Evolutionary conservation across 2,888 invertebrate species (phyloP).

Genomic region (Spodoptera littoralis): DNA sequence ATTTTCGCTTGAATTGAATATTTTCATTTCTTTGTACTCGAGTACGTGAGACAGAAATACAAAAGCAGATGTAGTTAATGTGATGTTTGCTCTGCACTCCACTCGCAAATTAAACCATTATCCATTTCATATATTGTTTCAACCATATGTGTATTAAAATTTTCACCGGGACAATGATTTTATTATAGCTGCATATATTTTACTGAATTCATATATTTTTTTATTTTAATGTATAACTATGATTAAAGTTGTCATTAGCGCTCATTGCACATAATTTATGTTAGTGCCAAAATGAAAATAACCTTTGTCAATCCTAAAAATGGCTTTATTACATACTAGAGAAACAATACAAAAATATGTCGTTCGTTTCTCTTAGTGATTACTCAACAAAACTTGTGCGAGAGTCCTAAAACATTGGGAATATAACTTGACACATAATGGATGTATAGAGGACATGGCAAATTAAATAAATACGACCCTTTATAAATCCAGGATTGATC

Average conservation of each 20-base stretch:
- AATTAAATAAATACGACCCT: conserved; percentile 14
- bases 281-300: too few species aligned
- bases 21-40: conserved; percentile 36
- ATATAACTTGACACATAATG: conserved; percentile 27
- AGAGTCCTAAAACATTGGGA: conserved; percentile 3
- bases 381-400: background rate
- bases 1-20: conserved; percentile 35
- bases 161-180: background rate
- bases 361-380: too few species aligned
- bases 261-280: too few species aligned
- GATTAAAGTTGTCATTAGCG: too few species aligned
- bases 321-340: too few species aligned
- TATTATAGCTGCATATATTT: background rate
- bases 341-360: too few species aligned
- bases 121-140: background rate
- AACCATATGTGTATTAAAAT: background rate
- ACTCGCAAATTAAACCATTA: conserved; percentile 9
- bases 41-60: conserved; percentile 8
- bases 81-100: conserved; percentile 8
- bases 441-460: conserved; percentile 18
- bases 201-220: background rate
- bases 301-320: too few species aligned
- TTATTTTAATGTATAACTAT: too few species aligned
- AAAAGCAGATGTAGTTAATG: conserved; percentile 21
- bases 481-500: conserved; percentile 22